phyloP scores from a whole-genome alignment of 2,113 vertebrate genomes.

The Galemys pyrenaicus region DNA sequence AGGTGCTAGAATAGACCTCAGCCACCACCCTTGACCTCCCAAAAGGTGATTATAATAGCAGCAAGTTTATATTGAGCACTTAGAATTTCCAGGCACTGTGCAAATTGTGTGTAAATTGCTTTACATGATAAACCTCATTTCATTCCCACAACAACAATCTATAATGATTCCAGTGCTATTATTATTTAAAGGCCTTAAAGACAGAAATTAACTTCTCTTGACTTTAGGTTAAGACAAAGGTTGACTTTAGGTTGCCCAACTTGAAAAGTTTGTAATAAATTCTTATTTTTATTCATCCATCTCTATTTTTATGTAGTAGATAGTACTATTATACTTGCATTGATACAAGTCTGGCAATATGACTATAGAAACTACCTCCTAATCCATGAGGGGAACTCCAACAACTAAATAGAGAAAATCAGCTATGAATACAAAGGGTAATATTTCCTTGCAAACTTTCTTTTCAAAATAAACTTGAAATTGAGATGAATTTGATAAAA shows the following conservation, averaged over 20 bases:
- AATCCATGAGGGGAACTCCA: not conserved
- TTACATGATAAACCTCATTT: not conserved
- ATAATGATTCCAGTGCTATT: not conserved
- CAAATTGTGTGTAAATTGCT: not conserved
- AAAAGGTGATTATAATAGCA: constrained; percentile 7
- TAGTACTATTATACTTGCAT: not conserved
- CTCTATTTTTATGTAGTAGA: not conserved
- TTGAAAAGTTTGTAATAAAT: not conserved
- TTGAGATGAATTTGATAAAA: no score
- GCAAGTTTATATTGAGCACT: not conserved
- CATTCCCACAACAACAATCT: not conserved
- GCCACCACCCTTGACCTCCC: not conserved
- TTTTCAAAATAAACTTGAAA: constrained; percentile 9
- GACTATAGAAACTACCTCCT: not conserved
- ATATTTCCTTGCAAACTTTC: not conserved
- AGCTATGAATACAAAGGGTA: not conserved
- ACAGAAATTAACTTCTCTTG: not conserved
- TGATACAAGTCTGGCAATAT: not conserved
- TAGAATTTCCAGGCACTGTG: not conserved
- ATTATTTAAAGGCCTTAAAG: not conserved
- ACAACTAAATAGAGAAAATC: not conserved
- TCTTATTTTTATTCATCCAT: not conserved
- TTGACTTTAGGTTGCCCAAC: not conserved
- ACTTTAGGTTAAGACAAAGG: not conserved
- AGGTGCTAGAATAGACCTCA: not conserved